These are phyloP conservation scores for Hypanus sabinus DNA, from an alignment of 2,113 vertebrate species.

Conservation along the genomic window DNA sequence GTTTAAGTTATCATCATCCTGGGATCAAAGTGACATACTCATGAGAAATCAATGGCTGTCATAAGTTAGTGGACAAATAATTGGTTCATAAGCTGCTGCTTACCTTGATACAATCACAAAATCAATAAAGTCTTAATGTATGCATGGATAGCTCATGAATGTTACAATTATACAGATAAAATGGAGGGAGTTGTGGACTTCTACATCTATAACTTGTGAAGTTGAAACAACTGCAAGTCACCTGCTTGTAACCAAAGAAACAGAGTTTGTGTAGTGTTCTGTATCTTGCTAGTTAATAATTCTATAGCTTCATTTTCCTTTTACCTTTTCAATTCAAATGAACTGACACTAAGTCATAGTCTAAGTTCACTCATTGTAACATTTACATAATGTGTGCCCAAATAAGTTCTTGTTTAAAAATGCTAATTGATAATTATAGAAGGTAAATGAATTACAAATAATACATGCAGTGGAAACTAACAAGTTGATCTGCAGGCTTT, in stretches of 20 bases:
- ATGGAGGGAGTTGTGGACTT: background rate
- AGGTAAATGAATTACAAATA: background rate
- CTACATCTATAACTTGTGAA: background rate
- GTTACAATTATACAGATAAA: background rate
- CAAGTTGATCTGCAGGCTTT: background rate
- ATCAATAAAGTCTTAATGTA: background rate
- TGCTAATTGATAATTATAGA: background rate
- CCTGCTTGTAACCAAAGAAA: background rate
- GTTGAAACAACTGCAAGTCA: background rate
- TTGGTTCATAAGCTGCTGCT: background rate
- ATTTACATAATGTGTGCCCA: background rate
- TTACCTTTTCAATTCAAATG: background rate
- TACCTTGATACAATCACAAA: background rate
- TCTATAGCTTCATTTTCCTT: background rate
- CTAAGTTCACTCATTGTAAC: background rate
- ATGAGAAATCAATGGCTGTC: conserved; percentile 16
- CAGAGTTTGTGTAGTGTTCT: background rate
- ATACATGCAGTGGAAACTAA: background rate
- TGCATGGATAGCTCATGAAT: background rate
- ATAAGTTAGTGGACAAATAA: conserved; percentile 31
- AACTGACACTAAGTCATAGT: background rate
- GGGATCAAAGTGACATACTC: background rate
- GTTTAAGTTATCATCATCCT: background rate
- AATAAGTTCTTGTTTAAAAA: background rate
- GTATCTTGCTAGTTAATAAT: background rate